phyloP scores from a whole-genome alignment of 2,888 invertebrate species.

The Acrobasis suavella region DNA sequence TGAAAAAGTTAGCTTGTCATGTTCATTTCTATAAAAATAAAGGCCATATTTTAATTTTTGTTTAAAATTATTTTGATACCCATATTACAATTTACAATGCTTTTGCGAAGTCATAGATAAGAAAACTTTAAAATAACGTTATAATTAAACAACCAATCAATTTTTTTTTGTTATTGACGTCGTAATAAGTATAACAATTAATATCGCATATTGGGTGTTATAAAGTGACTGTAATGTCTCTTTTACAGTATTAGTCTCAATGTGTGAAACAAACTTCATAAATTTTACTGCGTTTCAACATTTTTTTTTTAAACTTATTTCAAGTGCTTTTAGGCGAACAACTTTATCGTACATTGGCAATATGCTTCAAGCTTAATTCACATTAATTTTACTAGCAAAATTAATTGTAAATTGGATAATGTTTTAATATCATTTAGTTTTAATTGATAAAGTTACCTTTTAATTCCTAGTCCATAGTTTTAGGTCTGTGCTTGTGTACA shows the following conservation, averaged over 20 bases:
- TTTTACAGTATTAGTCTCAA: background rate
- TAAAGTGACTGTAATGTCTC: background rate
- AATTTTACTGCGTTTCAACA: background rate
- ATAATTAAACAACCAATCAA: background rate
- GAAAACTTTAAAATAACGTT: background rate
- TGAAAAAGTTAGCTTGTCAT: background rate
- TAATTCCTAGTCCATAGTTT: slow-evolving; percentile 60
- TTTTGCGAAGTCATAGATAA: background rate
- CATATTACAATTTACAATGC: background rate
- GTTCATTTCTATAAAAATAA: background rate
- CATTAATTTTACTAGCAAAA: background rate
- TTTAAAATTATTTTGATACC: background rate
- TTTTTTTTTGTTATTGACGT: background rate
- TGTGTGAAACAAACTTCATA: background rate
- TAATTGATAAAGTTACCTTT: slow-evolving; percentile 68
- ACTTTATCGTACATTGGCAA: background rate
- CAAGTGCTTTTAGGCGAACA: background rate
- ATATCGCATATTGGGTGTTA: background rate
- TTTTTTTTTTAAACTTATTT: background rate
- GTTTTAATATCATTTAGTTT: slow-evolving; percentile 38
- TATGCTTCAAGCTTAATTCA: background rate
- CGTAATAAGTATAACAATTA: background rate
- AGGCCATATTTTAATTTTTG: background rate
- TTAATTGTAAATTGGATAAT: slow-evolving; percentile 26
- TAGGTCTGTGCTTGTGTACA: slow-evolving; percentile 64